Conservation (phyloP, 2,113 vertebrate species). For the Ptilonorhynchus violaceus region DNA sequence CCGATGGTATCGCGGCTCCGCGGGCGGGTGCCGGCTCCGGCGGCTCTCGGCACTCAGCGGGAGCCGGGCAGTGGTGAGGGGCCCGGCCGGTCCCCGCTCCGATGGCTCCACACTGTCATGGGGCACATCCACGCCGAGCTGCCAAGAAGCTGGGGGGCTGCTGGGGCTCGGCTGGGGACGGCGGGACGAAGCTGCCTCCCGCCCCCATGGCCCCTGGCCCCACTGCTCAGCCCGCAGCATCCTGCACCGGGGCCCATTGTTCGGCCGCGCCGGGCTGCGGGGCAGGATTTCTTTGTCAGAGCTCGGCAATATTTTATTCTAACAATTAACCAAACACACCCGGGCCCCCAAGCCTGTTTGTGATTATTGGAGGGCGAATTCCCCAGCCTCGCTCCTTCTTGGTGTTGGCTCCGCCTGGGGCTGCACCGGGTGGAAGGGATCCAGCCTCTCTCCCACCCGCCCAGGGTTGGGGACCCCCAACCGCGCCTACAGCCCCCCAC, state of each 20-base stretch:
- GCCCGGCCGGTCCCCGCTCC: neutral
- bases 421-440: neutral
- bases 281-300: constrained; percentile 36
- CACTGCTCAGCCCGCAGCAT: neutral
- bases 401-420: neutral
- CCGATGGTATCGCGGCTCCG: neutral
- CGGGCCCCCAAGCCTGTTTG: constrained; percentile 47
- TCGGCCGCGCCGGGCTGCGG: neutral
- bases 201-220: neutral
- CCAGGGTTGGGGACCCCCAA: neutral
- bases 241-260: neutral
- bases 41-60: neutral
- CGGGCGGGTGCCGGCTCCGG: neutral
- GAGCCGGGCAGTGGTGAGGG: neutral
- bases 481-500: neutral
- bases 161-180: neutral
- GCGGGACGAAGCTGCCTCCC: neutral
- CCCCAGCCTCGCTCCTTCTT: neutral
- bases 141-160: neutral
- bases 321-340: constrained; percentile 59
- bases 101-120: accelerated
- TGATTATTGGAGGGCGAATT: constrained; percentile 54
- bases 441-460: neutral
- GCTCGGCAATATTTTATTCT: constrained; percentile 47
- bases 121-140: neutral